Conservation (phyloP, 2,113 vertebrate species). For the Propithecus coquereli region DNA sequence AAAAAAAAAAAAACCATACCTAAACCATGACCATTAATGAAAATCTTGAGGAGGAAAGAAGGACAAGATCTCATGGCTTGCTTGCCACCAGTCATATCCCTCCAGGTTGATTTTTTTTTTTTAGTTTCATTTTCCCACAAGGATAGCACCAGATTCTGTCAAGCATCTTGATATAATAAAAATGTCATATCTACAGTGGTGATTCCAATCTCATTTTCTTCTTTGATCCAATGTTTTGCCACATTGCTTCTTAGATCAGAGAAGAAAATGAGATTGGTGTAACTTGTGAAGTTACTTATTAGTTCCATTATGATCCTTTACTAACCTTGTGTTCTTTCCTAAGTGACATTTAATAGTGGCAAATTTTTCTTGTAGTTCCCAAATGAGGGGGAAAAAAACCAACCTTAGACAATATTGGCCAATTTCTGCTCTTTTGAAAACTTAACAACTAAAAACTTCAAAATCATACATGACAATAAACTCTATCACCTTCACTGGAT, state of each 20-base stretch:
- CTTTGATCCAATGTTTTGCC: not conserved
- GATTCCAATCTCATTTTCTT: not conserved
- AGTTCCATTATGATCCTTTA: not conserved
- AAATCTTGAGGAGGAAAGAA: slow-evolving; percentile 22
- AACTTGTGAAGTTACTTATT: not conserved
- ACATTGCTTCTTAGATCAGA: not conserved
- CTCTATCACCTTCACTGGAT: not conserved
- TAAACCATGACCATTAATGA: not conserved
- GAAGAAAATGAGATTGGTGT: not conserved
- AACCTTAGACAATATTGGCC: not conserved
- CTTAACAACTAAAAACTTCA: not conserved
- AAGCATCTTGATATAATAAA: not conserved
- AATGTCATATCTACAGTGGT: not conserved
- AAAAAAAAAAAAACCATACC: no score
- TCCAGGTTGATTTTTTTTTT: not conserved
- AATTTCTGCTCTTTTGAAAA: not conserved
- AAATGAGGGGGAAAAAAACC: not conserved
- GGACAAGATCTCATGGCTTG: not conserved
- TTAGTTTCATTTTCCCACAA: not conserved
- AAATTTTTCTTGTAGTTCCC: not conserved
- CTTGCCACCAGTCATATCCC: not conserved
- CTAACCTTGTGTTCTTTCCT: not conserved
- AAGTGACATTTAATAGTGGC: not conserved
- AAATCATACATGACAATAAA: not conserved
- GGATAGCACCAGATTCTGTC: not conserved